Conservation (phyloP, 2,888 invertebrate genomes). For the Dichetophora obliterata region DNA sequence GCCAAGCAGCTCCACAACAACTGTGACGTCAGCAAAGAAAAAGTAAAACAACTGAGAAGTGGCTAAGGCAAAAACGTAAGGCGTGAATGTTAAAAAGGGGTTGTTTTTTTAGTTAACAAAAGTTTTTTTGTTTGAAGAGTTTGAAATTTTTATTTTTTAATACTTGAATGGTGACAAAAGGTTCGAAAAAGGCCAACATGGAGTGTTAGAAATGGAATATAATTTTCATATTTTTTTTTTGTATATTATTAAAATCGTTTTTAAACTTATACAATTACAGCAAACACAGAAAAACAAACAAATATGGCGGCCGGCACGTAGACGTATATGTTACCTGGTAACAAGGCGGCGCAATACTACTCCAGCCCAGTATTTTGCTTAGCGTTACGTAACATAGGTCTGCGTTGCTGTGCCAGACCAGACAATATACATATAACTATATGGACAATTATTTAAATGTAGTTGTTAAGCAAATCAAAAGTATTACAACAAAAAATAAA, state of each 20-base stretch:
- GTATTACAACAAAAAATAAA: conserved; percentile 1
- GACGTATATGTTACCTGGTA: conserved; percentile 18
- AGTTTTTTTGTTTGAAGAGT: conserved; percentile 5
- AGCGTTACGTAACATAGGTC: conserved; percentile 23
- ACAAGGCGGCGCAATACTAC: conserved; percentile 25
- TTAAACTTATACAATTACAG: neutral
- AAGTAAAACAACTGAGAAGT: conserved; percentile 41
- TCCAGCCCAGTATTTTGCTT: conserved; percentile 36
- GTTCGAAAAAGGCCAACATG: conserved; percentile 64
- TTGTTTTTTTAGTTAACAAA: conserved; percentile 47
- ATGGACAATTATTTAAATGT: conserved; percentile 6
- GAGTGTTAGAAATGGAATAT: conserved; percentile 54
- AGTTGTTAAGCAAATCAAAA: conserved; percentile 3
- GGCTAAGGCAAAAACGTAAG: neutral
- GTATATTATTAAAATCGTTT: neutral
- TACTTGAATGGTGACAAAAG: conserved; percentile 50
- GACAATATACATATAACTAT: neutral
- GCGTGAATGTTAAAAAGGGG: conserved; percentile 59
- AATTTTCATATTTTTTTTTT: conserved; percentile 25
- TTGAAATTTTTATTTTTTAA: conserved; percentile 11
- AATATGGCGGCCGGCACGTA: conserved; percentile 24
- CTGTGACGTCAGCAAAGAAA: conserved; percentile 42
- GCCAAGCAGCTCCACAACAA: conserved; percentile 1
- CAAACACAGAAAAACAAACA: conserved; percentile 27
- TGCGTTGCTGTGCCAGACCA: neutral